Percentiles rank a stretch among this genome's conserved stretches.
phyloP scores from a whole-genome alignment of 2,113 vertebrate genomes.

The Phaethornis superciliosus region DNA sequence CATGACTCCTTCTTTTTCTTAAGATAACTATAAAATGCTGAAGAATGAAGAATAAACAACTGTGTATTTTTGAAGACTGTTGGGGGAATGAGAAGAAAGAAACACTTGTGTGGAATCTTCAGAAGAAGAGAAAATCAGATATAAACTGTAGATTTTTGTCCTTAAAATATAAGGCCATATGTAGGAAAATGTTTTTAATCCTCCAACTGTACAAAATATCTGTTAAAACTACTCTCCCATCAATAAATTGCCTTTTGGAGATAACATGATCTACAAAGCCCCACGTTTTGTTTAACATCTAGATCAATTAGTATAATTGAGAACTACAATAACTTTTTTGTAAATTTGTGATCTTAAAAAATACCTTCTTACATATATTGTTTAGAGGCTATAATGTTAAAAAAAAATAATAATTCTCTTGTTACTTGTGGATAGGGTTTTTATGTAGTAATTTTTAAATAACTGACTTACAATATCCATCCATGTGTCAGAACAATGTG shows the following conservation, averaged over 20 bases:
- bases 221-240: background rate
- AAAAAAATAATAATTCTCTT: background rate
- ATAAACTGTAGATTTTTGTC: background rate
- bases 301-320: background rate
- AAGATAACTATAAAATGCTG: background rate
- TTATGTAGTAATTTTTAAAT: background rate
- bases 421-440: background rate
- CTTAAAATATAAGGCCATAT: background rate
- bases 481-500: background rate
- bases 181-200: background rate
- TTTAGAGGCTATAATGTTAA: background rate
- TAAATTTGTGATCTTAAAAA: background rate
- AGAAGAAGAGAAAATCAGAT: background rate
- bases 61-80: background rate
- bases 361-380: background rate
- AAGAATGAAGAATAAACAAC: background rate
- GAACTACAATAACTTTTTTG: background rate
- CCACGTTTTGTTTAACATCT: background rate
- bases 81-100: background rate
- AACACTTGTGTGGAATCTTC: accelerated
- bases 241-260: background rate
- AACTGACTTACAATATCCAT: background rate
- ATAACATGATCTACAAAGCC: background rate
- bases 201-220: background rate
- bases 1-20: background rate